Conservation (phyloP, 2,888 invertebrate species). For the Agriopis marginaria region DNA sequence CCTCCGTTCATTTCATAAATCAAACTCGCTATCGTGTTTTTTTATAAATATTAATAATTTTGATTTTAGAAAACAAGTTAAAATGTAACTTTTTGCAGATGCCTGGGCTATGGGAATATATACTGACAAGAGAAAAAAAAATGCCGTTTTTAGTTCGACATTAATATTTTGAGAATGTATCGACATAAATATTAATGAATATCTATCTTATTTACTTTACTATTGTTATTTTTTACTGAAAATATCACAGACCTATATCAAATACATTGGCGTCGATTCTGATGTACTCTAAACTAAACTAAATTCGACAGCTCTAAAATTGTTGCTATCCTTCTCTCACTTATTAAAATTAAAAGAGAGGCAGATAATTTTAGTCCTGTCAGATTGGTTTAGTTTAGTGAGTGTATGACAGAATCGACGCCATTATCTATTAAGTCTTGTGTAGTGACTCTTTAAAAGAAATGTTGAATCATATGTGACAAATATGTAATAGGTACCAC, state of each 20-base stretch:
- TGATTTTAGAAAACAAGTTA: constrained; percentile 19
- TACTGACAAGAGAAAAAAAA: neutral
- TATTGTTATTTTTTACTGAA: too few relatives aligned
- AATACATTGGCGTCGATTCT: too few relatives aligned
- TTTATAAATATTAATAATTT: neutral
- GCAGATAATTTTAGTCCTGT: too few relatives aligned
- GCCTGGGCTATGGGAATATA: neutral
- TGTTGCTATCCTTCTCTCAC: too few relatives aligned
- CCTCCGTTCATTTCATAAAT: constrained; percentile 1
- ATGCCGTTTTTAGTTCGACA: neutral
- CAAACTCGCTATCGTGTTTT: neutral
- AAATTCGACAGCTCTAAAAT: too few relatives aligned
- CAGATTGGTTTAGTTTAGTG: too few relatives aligned
- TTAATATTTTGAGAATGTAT: neutral
- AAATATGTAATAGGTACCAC: neutral
- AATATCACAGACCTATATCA: neutral
- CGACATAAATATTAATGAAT: too few relatives aligned
- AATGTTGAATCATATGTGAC: constrained; percentile 8
- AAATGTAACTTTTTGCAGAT: constrained; percentile 10
- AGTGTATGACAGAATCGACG: too few relatives aligned
- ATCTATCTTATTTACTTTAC: too few relatives aligned
- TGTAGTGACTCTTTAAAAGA: neutral
- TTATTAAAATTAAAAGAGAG: too few relatives aligned
- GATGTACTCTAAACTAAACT: too few relatives aligned
- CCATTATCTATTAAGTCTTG: too few relatives aligned